phyloP scores from a whole-genome alignment of 2,888 invertebrate genomes.

The Octonoba sinensis region DNA sequence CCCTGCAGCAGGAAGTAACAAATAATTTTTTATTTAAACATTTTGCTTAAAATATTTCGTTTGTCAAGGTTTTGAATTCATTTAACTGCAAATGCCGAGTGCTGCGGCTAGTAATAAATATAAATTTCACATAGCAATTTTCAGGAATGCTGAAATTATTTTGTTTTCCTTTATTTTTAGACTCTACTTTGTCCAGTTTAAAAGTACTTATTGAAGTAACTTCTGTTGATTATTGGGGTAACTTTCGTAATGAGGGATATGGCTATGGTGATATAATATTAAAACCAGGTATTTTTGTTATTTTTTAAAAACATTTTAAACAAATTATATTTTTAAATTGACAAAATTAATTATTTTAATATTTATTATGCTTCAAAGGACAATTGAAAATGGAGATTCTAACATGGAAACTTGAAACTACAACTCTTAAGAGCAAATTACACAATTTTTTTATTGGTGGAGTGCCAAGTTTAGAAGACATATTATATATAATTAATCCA shows the following conservation, averaged over 20 bases:
- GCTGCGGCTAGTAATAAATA: no score
- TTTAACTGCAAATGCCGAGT: no score
- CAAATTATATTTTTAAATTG: no score
- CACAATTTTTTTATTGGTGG: slow-evolving; percentile 47
- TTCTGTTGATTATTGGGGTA: slow-evolving; percentile 44
- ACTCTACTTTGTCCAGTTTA: background rate
- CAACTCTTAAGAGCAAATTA: slow-evolving; percentile 16
- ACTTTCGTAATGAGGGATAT: slow-evolving; percentile 49
- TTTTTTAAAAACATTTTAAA: background rate
- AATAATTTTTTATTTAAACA: no score
- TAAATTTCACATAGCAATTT: no score
- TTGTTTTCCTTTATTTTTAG: no score
- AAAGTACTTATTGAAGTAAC: slow-evolving; percentile 38
- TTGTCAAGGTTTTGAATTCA: no score
- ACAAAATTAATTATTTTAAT: no score
- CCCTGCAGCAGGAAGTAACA: no score
- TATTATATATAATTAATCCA: slow-evolving; percentile 33
- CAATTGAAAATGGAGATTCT: background rate
- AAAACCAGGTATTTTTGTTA: slow-evolving; percentile 4
- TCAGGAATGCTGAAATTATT: no score
- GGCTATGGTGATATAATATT: slow-evolving; percentile 23
- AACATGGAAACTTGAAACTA: slow-evolving; percentile 38
- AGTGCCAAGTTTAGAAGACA: slow-evolving; percentile 31
- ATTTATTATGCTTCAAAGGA: background rate
- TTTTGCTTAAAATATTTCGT: no score